A percentile compares a stretch with the other conserved stretches of the same genome.
phyloP scores from a whole-genome alignment of 2,797 vertebrate genomes.

The Lates japonicus region DNA sequence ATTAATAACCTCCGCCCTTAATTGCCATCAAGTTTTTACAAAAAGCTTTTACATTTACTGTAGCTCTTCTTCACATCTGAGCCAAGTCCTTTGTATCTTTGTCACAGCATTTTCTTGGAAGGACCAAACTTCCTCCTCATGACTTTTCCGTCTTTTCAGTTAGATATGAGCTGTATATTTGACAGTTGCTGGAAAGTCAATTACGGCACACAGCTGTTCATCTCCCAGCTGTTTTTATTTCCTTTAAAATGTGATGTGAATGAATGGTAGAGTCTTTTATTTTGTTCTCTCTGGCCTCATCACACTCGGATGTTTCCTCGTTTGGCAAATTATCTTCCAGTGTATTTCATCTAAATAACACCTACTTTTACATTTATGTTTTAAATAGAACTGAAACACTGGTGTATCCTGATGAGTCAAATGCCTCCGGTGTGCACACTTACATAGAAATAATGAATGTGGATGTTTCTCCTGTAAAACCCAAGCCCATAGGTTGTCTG shows the following conservation, averaged over 20 bases:
- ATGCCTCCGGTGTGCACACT: too few relatives aligned
- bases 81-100: constrained; percentile 12
- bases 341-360: not conserved
- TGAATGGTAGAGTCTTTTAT: not conserved
- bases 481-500: too few relatives aligned
- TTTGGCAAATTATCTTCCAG: not conserved
- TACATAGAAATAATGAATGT: too few relatives aligned
- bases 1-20: constrained; percentile 4
- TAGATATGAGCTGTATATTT: not conserved
- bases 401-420: too few relatives aligned
- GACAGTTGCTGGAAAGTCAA: not conserved
- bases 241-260: not conserved
- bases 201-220: constrained; percentile 28
- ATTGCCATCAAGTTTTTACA: not conserved
- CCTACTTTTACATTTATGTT: not conserved
- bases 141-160: too few relatives aligned
- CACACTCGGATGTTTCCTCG: not conserved
- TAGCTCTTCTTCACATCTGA: constrained; percentile 14
- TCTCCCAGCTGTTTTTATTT: not conserved
- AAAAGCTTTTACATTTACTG: constrained; percentile 6
- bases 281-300: not conserved
- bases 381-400: not conserved
- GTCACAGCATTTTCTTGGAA: constrained; percentile 5
- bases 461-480: too few relatives aligned
- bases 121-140: constrained; percentile 30